Percentiles rank a stretch among this genome's conserved stretches.
Evolutionary conservation across 2,797 vertebrate genomes (phyloP).

Genomic region (Pseudomugil tenellus): DNA sequence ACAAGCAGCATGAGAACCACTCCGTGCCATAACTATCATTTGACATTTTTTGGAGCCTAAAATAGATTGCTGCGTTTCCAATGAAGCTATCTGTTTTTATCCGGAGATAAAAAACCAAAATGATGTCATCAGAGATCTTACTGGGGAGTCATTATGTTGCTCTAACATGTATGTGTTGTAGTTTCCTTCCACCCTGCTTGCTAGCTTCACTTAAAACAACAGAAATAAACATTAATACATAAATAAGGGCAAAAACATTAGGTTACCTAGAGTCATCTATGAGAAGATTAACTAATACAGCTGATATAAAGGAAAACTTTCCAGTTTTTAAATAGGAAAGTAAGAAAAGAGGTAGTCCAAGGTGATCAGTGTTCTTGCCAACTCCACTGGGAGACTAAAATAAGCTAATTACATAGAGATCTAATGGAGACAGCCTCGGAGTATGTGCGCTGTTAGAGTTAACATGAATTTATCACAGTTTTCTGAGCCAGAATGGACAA

Average conservation of each 20-base stretch:
- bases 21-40: conserved; percentile 14
- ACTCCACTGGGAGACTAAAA: conserved; percentile 27
- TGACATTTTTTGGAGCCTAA: conserved; percentile 38
- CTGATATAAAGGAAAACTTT: neutral
- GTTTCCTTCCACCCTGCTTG: conserved; percentile 61
- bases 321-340: neutral
- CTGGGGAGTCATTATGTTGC: conserved; percentile 28
- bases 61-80: conserved; percentile 55
- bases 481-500: conserved; percentile 12
- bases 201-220: conserved; percentile 7
- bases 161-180: conserved; percentile 36
- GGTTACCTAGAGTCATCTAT: neutral
- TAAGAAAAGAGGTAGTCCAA: neutral
- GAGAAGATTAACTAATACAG: neutral
- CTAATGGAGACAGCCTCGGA: conserved; percentile 15
- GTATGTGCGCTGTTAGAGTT: conserved; percentile 18
- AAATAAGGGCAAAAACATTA: conserved; percentile 11
- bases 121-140: conserved; percentile 58
- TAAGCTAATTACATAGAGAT: conserved; percentile 15
- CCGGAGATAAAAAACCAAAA: conserved; percentile 59
- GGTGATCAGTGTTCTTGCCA: conserved; percentile 23
- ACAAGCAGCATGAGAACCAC: conserved; percentile 10
- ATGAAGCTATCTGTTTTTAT: conserved; percentile 61
- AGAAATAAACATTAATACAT: conserved; percentile 16
- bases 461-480: conserved; percentile 33